Base-by-base conservation (phyloP, 2,888 invertebrate genomes). In the Aleiodes leptofemur region DNA sequence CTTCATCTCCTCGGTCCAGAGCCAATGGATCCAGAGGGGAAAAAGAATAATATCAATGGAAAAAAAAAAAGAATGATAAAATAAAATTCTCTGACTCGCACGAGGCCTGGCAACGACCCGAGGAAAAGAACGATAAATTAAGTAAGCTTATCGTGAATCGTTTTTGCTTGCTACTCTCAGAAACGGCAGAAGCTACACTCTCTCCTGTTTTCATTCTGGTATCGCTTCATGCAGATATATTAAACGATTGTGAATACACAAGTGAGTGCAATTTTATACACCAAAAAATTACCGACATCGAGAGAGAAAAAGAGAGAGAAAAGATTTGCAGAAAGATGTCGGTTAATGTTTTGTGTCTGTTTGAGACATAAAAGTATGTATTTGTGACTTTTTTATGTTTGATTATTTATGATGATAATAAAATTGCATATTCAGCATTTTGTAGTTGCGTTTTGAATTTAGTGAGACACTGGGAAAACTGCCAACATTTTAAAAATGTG, bases 81-180 rank as follows among this genome's bases (percentile, higher is more conserved):
- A 79, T 23, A 69, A 59, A 78, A 77, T 70, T 77, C 76, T 77
- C 78, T 72, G 61, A 74, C 73, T 50, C 66, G 74, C 69, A 66
- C 72, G 76, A 77, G 79, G 82, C 82, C 82, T 80, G 78, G 77
- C 84, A 83, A 81, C 83, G 84, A 83, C 83, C 83, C 81, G 80
- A 77, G 81, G 80, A 83, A 84, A 85, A 82, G 82, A 83, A 83
- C 84, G 84, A 87, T 86, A 86, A 87, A 86, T 87, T 87, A 86
- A 83, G 78, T 73, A 79, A 83, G 81, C 86, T 87, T 88, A 88
- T 88, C 88, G 84, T 73, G 77, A 79, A 87, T 87, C 87, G 84
- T 85, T 82, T 71, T 31, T 79, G 83, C 81, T 72, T 78, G 77
- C 80, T 79, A 76, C 79, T 64, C 64, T 75, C 80, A 78, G 43